phyloP scores from a whole-genome alignment of 2,888 invertebrate species.

The Caenorhabditis sinica region DNA sequence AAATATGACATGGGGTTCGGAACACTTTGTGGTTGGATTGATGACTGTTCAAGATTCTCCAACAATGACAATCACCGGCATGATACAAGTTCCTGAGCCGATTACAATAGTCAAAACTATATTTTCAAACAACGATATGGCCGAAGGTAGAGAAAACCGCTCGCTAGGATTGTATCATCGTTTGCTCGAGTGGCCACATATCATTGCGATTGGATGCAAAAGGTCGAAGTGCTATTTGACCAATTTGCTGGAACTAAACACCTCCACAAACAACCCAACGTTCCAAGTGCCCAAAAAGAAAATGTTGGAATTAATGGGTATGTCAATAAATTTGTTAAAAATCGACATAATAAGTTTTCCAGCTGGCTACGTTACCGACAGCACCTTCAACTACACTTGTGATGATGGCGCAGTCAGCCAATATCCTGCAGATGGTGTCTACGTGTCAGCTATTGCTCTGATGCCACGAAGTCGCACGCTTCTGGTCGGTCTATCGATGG shows the following conservation, averaged over 20 bases:
- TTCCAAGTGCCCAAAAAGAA: not conserved
- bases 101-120: slow-evolving; percentile 51
- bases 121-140: slow-evolving; percentile 43
- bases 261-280: not conserved
- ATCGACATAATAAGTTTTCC: not conserved
- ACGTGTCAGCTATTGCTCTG: slow-evolving; percentile 47
- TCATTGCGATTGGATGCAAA: slow-evolving; percentile 48
- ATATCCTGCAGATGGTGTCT: slow-evolving; percentile 20
- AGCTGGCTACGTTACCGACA: not conserved
- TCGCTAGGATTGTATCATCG: slow-evolving; percentile 26
- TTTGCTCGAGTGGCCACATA: slow-evolving; percentile 39
- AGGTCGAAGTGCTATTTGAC: slow-evolving; percentile 25
- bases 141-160: not conserved
- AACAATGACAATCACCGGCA: slow-evolving; percentile 4
- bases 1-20: slow-evolving; percentile 22
- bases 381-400: slow-evolving; percentile 4
- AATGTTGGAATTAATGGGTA: slow-evolving; percentile 7
- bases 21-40: slow-evolving; percentile 35
- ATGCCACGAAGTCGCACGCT: slow-evolving; percentile 61
- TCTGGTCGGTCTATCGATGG: slow-evolving; percentile 61
- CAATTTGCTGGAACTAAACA: not conserved
- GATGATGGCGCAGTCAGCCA: slow-evolving; percentile 10
- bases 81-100: not conserved
- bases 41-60: not conserved
- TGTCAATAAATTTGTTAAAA: not conserved